Conservation (phyloP, 2,888 invertebrate species). For the Andrena minutula region DNA sequence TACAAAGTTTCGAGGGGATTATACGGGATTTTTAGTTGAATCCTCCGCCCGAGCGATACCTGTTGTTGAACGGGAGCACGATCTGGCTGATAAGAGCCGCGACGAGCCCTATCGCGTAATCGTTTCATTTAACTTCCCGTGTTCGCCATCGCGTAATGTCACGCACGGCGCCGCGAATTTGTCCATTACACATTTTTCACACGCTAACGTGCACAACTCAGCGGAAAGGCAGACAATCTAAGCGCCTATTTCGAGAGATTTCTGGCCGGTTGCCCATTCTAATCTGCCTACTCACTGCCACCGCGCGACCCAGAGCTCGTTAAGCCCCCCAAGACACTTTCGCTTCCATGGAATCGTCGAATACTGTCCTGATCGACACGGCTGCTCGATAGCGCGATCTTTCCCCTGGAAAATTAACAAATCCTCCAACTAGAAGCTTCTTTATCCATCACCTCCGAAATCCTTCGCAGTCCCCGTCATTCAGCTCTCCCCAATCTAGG, state of each 20-base stretch:
- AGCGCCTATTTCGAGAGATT: constrained; percentile 75
- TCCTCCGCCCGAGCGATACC: neutral
- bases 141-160: constrained; percentile 23
- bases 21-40: neutral
- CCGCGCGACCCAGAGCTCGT: constrained; percentile 72
- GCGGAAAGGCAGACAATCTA: constrained; percentile 58
- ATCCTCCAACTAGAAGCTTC: neutral
- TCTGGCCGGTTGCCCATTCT: constrained; percentile 71
- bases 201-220: constrained; percentile 54
- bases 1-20: neutral
- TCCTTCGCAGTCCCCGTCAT: neutral
- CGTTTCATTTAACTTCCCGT: neutral
- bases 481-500: neutral
- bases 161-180: constrained; percentile 30
- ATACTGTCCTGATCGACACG: neutral
- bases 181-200: constrained; percentile 51
- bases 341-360: constrained; percentile 17
- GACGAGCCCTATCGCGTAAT: neutral
- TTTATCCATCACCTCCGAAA: neutral
- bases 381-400: neutral
- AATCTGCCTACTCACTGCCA: constrained; percentile 73
- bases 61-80: neutral
- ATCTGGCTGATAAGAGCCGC: neutral
- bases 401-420: neutral
- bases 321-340: constrained; percentile 43